Percentiles rank a stretch among this genome's conserved stretches.
Conservation (phyloP, 2,797 vertebrate genomes). For the Sebastes glaucus region DNA sequence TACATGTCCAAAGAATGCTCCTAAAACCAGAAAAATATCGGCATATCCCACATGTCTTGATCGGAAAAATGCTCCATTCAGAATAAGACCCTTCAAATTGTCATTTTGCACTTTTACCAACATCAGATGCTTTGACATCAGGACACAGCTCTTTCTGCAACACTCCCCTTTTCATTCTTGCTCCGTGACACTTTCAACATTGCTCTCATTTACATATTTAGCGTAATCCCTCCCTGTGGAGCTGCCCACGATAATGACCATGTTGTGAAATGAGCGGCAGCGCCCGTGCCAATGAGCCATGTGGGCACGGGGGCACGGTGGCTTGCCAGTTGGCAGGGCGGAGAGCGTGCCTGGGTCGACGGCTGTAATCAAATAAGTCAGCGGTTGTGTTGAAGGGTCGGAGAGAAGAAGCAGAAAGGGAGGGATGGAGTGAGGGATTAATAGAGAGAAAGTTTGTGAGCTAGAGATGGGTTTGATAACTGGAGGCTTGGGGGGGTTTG, state of each 20-base stretch:
- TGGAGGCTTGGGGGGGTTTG: neutral
- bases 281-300: slow-evolving; percentile 44
- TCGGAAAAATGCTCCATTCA: too few relatives aligned
- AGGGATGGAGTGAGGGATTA: neutral
- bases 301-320: slow-evolving; percentile 21
- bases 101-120: slow-evolving; percentile 37
- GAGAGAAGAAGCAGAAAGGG: neutral
- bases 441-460: neutral
- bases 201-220: slow-evolving; percentile 62
- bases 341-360: slow-evolving; percentile 30
- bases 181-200: slow-evolving; percentile 22
- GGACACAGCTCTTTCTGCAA: slow-evolving; percentile 6
- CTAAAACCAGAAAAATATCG: too few relatives aligned
- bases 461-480: neutral
- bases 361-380: slow-evolving; percentile 43
- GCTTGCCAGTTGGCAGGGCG: slow-evolving; percentile 54
- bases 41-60: too few relatives aligned
- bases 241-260: slow-evolving; percentile 49
- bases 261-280: slow-evolving; percentile 48
- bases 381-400: neutral
- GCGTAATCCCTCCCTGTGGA: slow-evolving; percentile 49
- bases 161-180: neutral
- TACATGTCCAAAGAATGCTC: too few relatives aligned
- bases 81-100: slow-evolving; percentile 32
- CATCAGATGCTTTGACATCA: slow-evolving; percentile 21